Evolutionary conservation across 92 coral and sea anemone genomes (phyloP).

Genomic region (Palythoa caribaeorum): DNA sequence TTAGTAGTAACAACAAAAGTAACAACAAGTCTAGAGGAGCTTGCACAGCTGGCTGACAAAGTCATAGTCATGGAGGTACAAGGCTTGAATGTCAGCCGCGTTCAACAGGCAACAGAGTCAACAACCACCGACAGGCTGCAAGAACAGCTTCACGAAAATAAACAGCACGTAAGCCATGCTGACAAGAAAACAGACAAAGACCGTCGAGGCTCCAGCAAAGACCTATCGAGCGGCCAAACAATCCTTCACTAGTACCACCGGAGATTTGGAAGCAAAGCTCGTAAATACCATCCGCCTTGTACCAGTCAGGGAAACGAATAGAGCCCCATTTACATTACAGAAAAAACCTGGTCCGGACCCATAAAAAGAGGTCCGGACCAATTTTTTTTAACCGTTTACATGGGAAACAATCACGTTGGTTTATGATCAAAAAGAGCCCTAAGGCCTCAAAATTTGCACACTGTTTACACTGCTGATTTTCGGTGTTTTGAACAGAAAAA

Average conservation of each 20-base stretch:
- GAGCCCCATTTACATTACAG: no score
- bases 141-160: background rate
- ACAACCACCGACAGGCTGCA: background rate
- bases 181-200: background rate
- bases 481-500: no score
- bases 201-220: background rate
- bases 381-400: no score
- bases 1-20: background rate
- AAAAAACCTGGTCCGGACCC: no score
- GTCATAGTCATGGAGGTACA: background rate
- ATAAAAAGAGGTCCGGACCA: no score
- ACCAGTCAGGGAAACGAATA: background rate
- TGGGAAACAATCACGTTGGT: no score
- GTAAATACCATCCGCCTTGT: background rate
- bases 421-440: no score
- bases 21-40: background rate
- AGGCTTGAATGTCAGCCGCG: background rate
- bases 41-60: background rate
- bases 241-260: background rate
- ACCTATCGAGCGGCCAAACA: background rate
- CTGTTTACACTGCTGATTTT: no score
- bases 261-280: conserved; percentile 1
- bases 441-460: no score
- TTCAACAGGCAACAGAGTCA: background rate
- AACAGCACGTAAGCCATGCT: background rate